phyloP scores from a whole-genome alignment of 1,140 invertebrate genomes.

The Pseudomyrmex dendroicus region DNA sequence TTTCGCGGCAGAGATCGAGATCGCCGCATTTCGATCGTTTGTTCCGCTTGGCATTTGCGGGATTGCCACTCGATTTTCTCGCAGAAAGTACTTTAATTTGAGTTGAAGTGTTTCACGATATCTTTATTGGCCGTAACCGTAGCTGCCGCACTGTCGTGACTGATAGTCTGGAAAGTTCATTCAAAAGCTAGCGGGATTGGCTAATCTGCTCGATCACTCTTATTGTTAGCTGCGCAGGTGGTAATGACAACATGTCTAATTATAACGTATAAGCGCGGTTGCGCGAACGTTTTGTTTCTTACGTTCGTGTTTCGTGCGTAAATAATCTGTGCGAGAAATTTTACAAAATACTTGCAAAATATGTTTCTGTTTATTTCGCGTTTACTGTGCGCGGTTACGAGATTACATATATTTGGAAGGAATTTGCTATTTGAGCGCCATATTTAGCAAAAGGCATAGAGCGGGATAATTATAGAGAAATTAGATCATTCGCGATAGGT shows the following conservation, averaged over 20 bases:
- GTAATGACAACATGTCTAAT: slow-evolving; percentile 64
- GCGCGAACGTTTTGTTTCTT: slow-evolving; percentile 27
- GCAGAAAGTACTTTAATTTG: slow-evolving; percentile 40
- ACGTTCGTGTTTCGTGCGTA: slow-evolving; percentile 8
- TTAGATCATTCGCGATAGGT: slow-evolving; percentile 20
- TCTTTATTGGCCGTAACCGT: slow-evolving; percentile 44
- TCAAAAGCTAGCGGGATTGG: slow-evolving; percentile 2
- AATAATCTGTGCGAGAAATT: background rate
- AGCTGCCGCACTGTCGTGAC: background rate
- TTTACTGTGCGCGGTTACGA: too few relatives aligned
- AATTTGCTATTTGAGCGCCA: slow-evolving; percentile 1
- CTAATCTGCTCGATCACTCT: slow-evolving; percentile 53
- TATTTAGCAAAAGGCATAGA: slow-evolving; percentile 19
- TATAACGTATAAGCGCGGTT: slow-evolving; percentile 49
- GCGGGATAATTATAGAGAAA: slow-evolving; percentile 30
- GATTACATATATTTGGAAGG: background rate
- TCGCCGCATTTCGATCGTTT: background rate
- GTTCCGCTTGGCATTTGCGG: background rate
- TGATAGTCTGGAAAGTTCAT: slow-evolving; percentile 17
- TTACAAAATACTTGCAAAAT: background rate
- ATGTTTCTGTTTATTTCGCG: too few relatives aligned
- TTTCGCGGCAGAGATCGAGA: too few relatives aligned
- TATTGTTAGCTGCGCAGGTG: slow-evolving; percentile 56
- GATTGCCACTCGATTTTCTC: background rate
- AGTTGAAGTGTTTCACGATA: slow-evolving; percentile 47